Evolutionary conservation across 2,888 invertebrate genomes (phyloP).

Genomic region (Oxyteleia sp.): DNA sequence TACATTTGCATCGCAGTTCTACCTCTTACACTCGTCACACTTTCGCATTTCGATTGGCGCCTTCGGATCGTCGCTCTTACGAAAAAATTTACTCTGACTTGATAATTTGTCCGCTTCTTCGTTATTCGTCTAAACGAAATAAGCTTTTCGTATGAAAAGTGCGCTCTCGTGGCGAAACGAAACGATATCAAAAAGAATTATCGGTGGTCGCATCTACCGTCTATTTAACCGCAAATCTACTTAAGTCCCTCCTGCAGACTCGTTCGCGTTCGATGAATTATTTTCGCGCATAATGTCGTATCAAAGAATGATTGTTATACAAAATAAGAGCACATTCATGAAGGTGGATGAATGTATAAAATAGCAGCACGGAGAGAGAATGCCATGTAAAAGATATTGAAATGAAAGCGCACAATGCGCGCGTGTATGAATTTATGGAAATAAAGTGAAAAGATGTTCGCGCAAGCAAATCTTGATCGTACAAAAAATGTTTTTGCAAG

Average conservation of each 20-base stretch:
- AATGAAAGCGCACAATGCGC: constrained; percentile 43
- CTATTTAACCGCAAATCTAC: constrained; percentile 17
- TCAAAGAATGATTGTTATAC: constrained; percentile 51
- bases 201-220: not conserved
- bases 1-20: constrained; percentile 50
- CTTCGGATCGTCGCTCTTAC: constrained; percentile 18
- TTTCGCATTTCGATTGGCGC: constrained; percentile 18
- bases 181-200: constrained; percentile 22
- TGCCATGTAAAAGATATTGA: constrained; percentile 38
- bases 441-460: constrained; percentile 30
- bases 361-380: constrained; percentile 35
- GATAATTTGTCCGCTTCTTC: constrained; percentile 4
- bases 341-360: constrained; percentile 49
- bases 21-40: constrained; percentile 20
- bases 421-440: constrained; percentile 30
- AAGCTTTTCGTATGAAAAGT: constrained; percentile 11
- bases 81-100: constrained; percentile 45
- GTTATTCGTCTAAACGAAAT: not conserved
- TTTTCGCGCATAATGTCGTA: constrained; percentile 31
- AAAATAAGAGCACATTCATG: constrained; percentile 44
- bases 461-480: constrained; percentile 8
- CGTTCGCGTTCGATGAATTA: constrained; percentile 29
- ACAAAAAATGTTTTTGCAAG: constrained; percentile 29
- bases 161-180: constrained; percentile 7
- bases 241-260: constrained; percentile 6